phyloP scores from a whole-genome alignment of 1,140 invertebrate genomes.

The Hyposmocoma kahamanoa region DNA sequence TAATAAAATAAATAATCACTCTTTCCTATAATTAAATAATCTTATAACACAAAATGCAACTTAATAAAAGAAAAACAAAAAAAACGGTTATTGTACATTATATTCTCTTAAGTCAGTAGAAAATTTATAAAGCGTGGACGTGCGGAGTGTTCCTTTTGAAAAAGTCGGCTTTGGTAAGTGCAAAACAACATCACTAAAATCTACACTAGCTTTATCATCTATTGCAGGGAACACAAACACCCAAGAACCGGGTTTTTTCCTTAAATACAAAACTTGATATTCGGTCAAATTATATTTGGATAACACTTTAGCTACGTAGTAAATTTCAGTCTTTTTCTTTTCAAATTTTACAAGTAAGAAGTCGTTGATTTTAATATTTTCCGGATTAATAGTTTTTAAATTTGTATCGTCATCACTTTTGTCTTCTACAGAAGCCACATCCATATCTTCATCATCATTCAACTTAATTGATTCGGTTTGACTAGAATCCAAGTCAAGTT shows the following conservation, averaged over 20 bases:
- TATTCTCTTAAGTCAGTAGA: constrained; percentile 20
- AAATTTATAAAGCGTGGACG: constrained; percentile 22
- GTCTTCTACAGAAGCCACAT: constrained; percentile 15
- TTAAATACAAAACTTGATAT: constrained; percentile 21
- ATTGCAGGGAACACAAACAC: constrained; percentile 22
- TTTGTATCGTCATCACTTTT: constrained; percentile 18
- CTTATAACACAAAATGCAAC: no score
- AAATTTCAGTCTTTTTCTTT: constrained; percentile 23
- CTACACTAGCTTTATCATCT: constrained; percentile 25
- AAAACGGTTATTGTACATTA: constrained; percentile 23
- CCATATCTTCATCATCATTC: constrained; percentile 26
- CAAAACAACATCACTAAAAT: constrained; percentile 27
- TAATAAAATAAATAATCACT: no score
- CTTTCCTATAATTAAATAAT: no score
- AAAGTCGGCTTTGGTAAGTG: constrained; percentile 26
- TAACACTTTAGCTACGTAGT: constrained; percentile 28
- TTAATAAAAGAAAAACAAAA: no score
- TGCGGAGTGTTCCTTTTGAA: constrained; percentile 25
- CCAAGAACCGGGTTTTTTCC: constrained; percentile 21
- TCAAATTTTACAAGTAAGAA: constrained; percentile 34
- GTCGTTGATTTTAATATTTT: constrained; percentile 26
- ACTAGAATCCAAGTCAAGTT: no score
- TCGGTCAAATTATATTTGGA: constrained; percentile 24
- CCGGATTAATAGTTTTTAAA: constrained; percentile 18
- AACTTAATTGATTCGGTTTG: constrained; percentile 19